These are phyloP conservation scores for Nasua narica DNA, from an alignment of 2,797 vertebrate genomes.

Conservation along the genomic window DNA sequence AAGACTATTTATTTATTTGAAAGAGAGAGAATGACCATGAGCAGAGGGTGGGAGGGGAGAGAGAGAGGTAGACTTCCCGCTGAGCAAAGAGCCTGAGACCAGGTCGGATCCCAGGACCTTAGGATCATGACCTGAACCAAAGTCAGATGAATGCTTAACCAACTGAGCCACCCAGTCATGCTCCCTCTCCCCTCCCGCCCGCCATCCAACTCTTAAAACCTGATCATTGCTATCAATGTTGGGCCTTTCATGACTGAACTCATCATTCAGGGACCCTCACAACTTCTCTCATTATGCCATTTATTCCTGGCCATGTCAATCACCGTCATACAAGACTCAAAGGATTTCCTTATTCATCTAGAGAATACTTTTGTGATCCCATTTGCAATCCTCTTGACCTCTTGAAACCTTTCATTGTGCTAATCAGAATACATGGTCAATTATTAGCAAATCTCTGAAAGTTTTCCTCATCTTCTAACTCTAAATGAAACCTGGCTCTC, in stretches of 20 bases:
- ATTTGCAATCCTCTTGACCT: background rate
- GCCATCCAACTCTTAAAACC: background rate
- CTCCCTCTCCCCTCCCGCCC: too few relatives aligned
- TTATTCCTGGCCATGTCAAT: background rate
- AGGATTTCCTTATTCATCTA: background rate
- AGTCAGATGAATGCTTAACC: too few relatives aligned
- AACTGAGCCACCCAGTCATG: too few relatives aligned
- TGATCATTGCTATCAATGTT: background rate
- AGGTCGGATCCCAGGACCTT: too few relatives aligned
- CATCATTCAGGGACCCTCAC: background rate
- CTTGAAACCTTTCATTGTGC: background rate
- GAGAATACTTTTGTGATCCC: background rate
- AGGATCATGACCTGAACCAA: too few relatives aligned
- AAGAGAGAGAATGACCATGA: too few relatives aligned
- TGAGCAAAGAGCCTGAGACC: too few relatives aligned
- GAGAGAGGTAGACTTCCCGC: too few relatives aligned
- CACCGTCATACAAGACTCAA: background rate
- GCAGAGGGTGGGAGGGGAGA: too few relatives aligned
- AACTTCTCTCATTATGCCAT: background rate
- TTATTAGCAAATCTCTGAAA: background rate
- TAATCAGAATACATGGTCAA: background rate
- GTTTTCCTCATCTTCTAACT: background rate
- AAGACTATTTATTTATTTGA: too few relatives aligned
- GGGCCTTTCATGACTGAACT: background rate
- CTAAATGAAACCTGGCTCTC: background rate